Percentiles rank a stretch among this genome's conserved stretches.
These are phyloP conservation scores for Dendrolimus houi DNA, from an alignment of 2,888 invertebrate species.

Conservation along the genomic window DNA sequence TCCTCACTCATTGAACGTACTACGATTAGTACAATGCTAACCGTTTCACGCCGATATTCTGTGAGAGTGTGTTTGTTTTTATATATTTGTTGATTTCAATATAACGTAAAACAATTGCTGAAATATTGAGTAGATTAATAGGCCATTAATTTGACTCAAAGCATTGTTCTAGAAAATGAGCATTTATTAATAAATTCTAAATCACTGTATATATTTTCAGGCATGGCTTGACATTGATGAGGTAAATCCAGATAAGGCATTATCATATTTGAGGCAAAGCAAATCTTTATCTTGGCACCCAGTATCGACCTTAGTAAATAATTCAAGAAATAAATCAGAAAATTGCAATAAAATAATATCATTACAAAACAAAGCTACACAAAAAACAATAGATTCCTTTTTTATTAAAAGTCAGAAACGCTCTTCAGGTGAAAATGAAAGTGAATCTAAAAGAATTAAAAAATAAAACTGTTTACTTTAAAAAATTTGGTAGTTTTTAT, in stretches of 20 bases:
- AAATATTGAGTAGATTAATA: too few species aligned
- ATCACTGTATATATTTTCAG: conserved; percentile 42
- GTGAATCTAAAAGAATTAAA: conserved; percentile 28
- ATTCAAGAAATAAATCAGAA: conserved; percentile 80
- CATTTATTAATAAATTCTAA: too few species aligned
- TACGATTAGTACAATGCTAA: too few species aligned
- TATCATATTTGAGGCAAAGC: conserved; percentile 73
- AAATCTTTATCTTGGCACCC: conserved; percentile 79
- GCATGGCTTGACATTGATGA: conserved; percentile 80
- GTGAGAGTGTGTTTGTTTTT: too few species aligned
- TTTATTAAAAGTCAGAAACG: conserved; percentile 49
- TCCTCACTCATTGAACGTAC: too few species aligned
- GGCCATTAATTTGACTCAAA: too few species aligned
- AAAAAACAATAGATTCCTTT: conserved; percentile 64
- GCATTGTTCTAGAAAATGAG: too few species aligned
- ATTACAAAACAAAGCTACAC: conserved; percentile 34
- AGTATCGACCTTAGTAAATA: conserved; percentile 83
- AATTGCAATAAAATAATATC: conserved; percentile 73
- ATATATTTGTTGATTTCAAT: too few species aligned
- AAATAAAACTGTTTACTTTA: conserved; percentile 7
- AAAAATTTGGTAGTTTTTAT: not conserved
- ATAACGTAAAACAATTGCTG: too few species aligned
- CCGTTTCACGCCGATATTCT: too few species aligned
- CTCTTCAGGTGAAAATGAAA: conserved; percentile 24
- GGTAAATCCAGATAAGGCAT: conserved; percentile 65